These are phyloP conservation scores for Athalia rosae DNA, from an alignment of 2,888 invertebrate genomes.

Conservation along the genomic window DNA sequence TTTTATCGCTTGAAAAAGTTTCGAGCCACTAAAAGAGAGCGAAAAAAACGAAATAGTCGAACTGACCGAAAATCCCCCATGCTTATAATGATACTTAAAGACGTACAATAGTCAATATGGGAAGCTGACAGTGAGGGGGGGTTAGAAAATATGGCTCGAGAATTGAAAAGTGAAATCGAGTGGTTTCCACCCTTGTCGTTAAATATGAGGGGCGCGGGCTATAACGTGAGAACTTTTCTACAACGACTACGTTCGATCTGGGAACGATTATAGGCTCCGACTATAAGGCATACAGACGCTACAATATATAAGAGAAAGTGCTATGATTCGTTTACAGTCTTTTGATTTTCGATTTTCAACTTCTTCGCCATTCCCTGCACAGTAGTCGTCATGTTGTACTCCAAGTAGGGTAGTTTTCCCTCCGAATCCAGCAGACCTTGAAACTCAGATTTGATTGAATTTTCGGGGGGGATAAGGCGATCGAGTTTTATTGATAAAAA, in stretches of 20 bases:
- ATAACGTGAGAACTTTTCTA: slow-evolving; percentile 26
- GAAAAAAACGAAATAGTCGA: no score
- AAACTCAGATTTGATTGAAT: no score
- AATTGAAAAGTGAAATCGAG: slow-evolving; percentile 31
- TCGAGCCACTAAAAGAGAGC: no score
- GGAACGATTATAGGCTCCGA: slow-evolving; percentile 12
- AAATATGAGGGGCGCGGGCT: background rate
- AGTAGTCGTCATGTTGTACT: no score
- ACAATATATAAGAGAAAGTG: background rate
- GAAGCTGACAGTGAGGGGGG: slow-evolving; percentile 10
- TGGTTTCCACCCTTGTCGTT: slow-evolving; percentile 16
- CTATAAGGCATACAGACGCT: slow-evolving; percentile 15
- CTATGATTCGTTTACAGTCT: background rate
- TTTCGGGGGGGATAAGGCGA: no score
- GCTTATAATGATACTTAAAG: background rate
- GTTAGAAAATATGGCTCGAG: slow-evolving; percentile 13
- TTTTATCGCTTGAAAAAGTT: no score
- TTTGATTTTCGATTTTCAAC: background rate
- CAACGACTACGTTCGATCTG: slow-evolving; percentile 17
- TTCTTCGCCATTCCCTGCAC: no score
- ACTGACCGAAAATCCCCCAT: background rate
- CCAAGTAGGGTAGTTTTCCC: no score
- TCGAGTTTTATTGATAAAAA: no score
- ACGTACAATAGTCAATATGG: background rate
- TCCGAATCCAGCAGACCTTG: no score